These are phyloP conservation scores for Oryzias sinensis DNA, from an alignment of 2,797 vertebrate species.

Conservation along the genomic window DNA sequence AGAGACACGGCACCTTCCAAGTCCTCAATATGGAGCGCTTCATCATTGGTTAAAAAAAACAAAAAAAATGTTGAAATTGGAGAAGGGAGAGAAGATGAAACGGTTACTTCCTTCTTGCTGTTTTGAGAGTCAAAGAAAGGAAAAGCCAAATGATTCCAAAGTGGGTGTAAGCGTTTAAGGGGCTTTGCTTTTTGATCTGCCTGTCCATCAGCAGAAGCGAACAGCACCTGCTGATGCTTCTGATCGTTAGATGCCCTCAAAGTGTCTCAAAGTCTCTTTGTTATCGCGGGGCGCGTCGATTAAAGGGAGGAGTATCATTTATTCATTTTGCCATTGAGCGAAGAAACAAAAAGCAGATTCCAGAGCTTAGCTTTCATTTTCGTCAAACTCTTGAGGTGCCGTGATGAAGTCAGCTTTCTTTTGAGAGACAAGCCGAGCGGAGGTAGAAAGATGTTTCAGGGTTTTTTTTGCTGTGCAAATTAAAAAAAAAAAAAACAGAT, in stretches of 20 bases:
- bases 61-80: slow-evolving; percentile 60
- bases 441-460: slow-evolving; percentile 36
- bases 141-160: slow-evolving; percentile 59
- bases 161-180: slow-evolving; percentile 71
- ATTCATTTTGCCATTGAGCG: slow-evolving; percentile 75
- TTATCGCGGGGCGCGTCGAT: slow-evolving; percentile 71
- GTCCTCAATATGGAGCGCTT: slow-evolving; percentile 72
- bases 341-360: slow-evolving; percentile 58
- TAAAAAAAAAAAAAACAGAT: slow-evolving; percentile 57
- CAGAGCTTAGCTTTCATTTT: slow-evolving; percentile 69
- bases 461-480: slow-evolving; percentile 48
- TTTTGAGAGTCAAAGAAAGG: slow-evolving; percentile 65
- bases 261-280: slow-evolving; percentile 78
- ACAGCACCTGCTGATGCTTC: slow-evolving; percentile 65
- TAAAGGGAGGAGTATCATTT: slow-evolving; percentile 77
- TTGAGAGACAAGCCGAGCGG: slow-evolving; percentile 50
- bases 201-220: slow-evolving; percentile 68
- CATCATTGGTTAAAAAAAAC: slow-evolving; percentile 63
- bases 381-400: slow-evolving; percentile 65
- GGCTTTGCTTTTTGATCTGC: slow-evolving; percentile 69
- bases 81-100: slow-evolving; percentile 69
- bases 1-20: slow-evolving; percentile 71
- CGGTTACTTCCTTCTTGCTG: slow-evolving; percentile 56
- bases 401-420: slow-evolving; percentile 74
- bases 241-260: slow-evolving; percentile 79